phyloP scores from a whole-genome alignment of 2,113 vertebrate species.

The Andinoacara biseriatus region DNA sequence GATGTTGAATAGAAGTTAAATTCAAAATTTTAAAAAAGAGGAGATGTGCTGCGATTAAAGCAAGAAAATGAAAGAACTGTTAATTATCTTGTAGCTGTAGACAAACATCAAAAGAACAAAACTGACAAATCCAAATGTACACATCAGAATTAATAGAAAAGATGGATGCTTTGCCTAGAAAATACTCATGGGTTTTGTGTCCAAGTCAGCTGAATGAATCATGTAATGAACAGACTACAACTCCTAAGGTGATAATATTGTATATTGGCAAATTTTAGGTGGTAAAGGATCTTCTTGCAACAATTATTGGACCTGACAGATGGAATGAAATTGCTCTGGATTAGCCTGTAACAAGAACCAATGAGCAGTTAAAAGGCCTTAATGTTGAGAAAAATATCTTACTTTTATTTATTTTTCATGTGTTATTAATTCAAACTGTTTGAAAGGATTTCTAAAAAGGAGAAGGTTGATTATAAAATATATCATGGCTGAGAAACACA shows the following conservation, averaged over 20 bases:
- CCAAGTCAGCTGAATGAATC: constrained; percentile 21
- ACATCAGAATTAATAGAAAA: background rate
- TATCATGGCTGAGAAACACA: background rate
- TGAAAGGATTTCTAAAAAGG: background rate
- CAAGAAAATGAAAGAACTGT: background rate
- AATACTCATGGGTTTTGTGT: constrained; percentile 1
- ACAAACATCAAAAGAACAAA: background rate
- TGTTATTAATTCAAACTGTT: background rate
- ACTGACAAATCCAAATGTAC: background rate
- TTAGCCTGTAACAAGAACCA: constrained; percentile 28
- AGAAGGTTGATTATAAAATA: background rate
- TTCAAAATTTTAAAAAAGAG: background rate
- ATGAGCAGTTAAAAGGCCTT: constrained; percentile 39
- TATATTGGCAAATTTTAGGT: constrained; percentile 3
- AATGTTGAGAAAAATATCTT: constrained; percentile 3
- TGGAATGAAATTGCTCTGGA: constrained; percentile 43
- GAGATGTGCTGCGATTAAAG: background rate
- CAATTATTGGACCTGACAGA: constrained; percentile 42
- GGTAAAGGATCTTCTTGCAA: constrained; percentile 11
- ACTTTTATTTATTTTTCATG: background rate
- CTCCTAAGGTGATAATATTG: constrained; percentile 1
- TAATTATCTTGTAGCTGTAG: background rate
- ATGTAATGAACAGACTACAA: background rate
- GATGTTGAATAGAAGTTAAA: background rate
- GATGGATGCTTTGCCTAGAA: background rate